phyloP scores from a whole-genome alignment of 2,888 invertebrate species.

The Boloria euphrosyne region DNA sequence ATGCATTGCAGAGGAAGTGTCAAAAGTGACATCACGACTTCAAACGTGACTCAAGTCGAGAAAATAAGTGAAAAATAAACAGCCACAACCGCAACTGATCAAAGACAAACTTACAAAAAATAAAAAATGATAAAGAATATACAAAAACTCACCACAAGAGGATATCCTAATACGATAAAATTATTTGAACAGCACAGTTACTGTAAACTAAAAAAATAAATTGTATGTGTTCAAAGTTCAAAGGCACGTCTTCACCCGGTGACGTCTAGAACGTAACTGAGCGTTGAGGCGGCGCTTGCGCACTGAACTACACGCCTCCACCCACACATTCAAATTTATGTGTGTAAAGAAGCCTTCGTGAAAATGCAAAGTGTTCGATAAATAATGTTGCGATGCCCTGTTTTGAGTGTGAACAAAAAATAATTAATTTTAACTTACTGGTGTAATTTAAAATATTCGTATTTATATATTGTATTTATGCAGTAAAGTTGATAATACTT shows the following conservation, averaged over 20 bases:
- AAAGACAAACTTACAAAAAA: constrained; percentile 27
- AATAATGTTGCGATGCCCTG: constrained; percentile 50
- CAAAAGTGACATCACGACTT: constrained; percentile 46
- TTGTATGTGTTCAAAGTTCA: constrained; percentile 29
- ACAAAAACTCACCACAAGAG: constrained; percentile 50
- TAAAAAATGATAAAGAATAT: constrained; percentile 50
- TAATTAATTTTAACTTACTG: not conserved
- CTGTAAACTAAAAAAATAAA: constrained; percentile 37
- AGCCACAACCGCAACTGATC: constrained; percentile 38
- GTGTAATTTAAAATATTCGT: not conserved
- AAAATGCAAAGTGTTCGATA: constrained; percentile 65
- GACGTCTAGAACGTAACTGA: constrained; percentile 62
- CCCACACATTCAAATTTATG: constrained; percentile 51
- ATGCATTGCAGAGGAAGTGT: constrained; percentile 26
- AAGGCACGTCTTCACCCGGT: constrained; percentile 54
- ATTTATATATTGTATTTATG: constrained; percentile 2
- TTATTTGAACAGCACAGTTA: constrained; percentile 67
- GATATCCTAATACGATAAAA: constrained; percentile 75
- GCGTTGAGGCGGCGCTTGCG: constrained; percentile 68
- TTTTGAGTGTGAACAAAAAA: constrained; percentile 10
- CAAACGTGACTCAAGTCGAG: constrained; percentile 46
- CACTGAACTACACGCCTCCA: constrained; percentile 61
- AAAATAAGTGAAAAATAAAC: constrained; percentile 46
- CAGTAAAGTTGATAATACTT: constrained; percentile 6
- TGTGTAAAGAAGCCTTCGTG: constrained; percentile 61